Evolutionary conservation across 2,797 vertebrate species (phyloP), one percentile per base, ranked within the genome.

Genomic region (Alcedo atthis): DNA sequence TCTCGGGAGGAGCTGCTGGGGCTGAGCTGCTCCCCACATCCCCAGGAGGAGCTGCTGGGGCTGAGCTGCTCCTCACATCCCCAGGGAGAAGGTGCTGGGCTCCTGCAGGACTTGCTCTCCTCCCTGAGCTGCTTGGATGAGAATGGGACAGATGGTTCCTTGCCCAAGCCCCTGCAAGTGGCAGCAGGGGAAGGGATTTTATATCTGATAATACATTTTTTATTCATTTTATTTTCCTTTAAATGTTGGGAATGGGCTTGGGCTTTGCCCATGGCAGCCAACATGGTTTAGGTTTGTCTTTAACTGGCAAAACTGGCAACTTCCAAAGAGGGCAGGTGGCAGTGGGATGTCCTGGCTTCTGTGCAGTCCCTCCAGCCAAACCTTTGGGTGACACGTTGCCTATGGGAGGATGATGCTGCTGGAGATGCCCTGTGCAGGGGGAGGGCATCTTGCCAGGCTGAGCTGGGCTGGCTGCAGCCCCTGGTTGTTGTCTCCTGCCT

Each of bases 111-210:
- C 17, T 42, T 49, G 37, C 12, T 51, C 26, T 5, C 9, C 33
- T 59, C 3, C 21, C n/a, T 1, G 4, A 19, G 37, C 15, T 37
- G 17, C 42, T 54, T n/a, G 8, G 53, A 16, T 37, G 30, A 40
- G 4, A 9, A 6, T 3, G 7, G 42, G 20, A 4, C 0, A 2
- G 45, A 2, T 2, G 19, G 15, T 3, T 13, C 37, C 15, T 9
- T 32, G 20, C 20, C 7, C 26, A 8, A 30, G 55, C 32, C 11
- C 22, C 12, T 21, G 16, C 66, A 20, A 11, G 26, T 3, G 5
- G 32, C 32, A 46, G 43, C 33, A n/a, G 48, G n/a, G n/a, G n/a
- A n/a, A n/a, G n/a, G n/a, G n/a, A n/a, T n/a, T n/a, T n/a, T n/a
- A n/a, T n/a, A n/a, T n/a, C n/a, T n/a, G n/a, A n/a, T n/a, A n/a